Base-by-base conservation (phyloP, 2,797 vertebrate genomes). In the Sebastes ruberrimus region DNA sequence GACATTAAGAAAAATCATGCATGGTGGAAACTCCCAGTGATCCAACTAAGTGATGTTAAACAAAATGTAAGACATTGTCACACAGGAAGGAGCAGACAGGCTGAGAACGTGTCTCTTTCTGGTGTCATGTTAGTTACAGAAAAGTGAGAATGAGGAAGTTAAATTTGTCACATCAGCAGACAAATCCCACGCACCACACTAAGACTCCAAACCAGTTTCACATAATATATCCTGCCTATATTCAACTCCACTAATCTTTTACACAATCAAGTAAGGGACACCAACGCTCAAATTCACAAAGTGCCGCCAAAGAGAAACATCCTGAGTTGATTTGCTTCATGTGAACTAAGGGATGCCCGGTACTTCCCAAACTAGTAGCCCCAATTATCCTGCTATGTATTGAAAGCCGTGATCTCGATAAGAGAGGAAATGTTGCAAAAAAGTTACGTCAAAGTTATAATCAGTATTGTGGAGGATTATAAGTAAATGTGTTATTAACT, bases 91-190 rank as follows among this genome's bases (percentile, higher is more conserved):
- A 80, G 76, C 35, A 65, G 9, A 76, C 70, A 52, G 74, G 67
- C 61, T 57, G 60, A 64, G 49, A 64, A 57, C 6, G 13, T 35
- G 35, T 52, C 56, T 42, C 30, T 64, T 53, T 63, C 20, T 55
- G 32, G 28, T 73, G 49, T 38, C 11, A 13, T n/a, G 23, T 71
- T 70, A 64, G 74, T 73, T 81, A 67, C 16, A 53, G 10, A 53
- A 71, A 83, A 32, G 53, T 59, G 27, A 76, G 61, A 83, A 89
- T 73, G 73, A 74, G 85, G 91, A 92, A 92, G 84, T 89, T 83
- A 80, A 89, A 87, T 6, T 67, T 69, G 85, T 80, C 77, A 80
- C 57, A 71, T 92, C 89, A 92, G 90, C 84, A 90, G 49, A 88
- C 13, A 63, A 77, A 56, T 25, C 23, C 62, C 62, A 67, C 71